phyloP scores from a whole-genome alignment of 2,797 vertebrate genomes.

The Macropus fuliginosus region DNA sequence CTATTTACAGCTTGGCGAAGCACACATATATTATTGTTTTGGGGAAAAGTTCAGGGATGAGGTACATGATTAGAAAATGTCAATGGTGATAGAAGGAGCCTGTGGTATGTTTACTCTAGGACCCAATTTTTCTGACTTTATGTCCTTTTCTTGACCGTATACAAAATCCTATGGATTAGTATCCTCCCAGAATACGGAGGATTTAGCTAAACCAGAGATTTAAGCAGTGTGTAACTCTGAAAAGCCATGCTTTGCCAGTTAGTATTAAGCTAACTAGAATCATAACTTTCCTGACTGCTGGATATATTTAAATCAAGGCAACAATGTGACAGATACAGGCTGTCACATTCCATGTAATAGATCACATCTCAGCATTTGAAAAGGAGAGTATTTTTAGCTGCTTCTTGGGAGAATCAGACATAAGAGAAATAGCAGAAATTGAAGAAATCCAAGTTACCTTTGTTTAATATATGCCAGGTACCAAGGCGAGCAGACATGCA shows the following conservation, averaged over 20 bases:
- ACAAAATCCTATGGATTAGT: background rate
- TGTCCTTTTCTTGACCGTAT: fast-evolving
- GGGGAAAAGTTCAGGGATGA: background rate
- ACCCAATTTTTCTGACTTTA: background rate
- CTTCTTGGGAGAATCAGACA: background rate
- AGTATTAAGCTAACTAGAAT: background rate
- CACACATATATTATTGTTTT: background rate
- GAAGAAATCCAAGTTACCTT: background rate
- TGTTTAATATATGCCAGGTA: background rate
- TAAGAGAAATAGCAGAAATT: background rate
- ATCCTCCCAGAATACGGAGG: background rate
- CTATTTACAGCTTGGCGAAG: background rate
- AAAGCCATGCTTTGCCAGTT: background rate
- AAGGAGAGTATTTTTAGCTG: background rate
- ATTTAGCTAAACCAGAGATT: background rate
- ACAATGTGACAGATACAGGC: background rate
- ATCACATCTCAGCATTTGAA: background rate
- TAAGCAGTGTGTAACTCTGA: slow-evolving; percentile 3
- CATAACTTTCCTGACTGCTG: background rate
- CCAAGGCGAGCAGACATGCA: background rate
- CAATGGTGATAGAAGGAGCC: background rate
- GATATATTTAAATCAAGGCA: background rate
- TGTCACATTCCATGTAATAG: background rate
- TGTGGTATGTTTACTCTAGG: background rate
- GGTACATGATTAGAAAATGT: background rate